Evolutionary conservation across 2,797 vertebrate genomes (phyloP).

Genomic region (Nannoperca obscura): DNA sequence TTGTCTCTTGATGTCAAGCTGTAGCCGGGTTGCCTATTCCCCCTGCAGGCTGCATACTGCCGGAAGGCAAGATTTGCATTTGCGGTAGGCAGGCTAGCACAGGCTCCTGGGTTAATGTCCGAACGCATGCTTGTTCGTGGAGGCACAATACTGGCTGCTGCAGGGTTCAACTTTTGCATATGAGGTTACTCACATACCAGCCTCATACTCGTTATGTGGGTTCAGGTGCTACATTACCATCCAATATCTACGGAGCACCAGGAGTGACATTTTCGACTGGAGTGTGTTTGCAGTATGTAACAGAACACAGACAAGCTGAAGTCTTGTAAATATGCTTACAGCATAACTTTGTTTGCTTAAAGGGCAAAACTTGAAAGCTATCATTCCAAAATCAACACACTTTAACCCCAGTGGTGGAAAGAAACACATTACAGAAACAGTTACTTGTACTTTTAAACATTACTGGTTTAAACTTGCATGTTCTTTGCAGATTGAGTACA

Average conservation of each 20-base stretch:
- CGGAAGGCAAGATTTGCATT: constrained; percentile 7
- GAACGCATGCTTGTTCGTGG: neutral
- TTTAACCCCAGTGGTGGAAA: neutral
- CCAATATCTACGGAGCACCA: neutral
- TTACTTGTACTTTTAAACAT: neutral
- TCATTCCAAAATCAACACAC: neutral
- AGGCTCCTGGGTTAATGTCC: constrained; percentile 10
- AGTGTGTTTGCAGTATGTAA: neutral
- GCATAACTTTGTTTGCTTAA: neutral
- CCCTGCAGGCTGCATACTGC: constrained; percentile 29
- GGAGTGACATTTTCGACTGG: neutral
- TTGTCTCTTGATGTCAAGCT: constrained; percentile 13
- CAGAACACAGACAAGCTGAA: neutral
- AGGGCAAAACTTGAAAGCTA: neutral
- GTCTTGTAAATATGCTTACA: neutral
- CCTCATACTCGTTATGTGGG: too few species aligned
- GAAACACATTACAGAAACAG: neutral
- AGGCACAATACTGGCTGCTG: neutral
- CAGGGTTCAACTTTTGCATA: neutral
- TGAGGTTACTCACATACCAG: neutral
- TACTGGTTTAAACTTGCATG: neutral
- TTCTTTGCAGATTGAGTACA: neutral
- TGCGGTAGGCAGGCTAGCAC: neutral
- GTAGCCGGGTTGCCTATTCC: neutral
- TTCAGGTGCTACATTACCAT: neutral